phyloP scores from a whole-genome alignment of 2,797 vertebrate species.

The Pogoniulus pusillus region DNA sequence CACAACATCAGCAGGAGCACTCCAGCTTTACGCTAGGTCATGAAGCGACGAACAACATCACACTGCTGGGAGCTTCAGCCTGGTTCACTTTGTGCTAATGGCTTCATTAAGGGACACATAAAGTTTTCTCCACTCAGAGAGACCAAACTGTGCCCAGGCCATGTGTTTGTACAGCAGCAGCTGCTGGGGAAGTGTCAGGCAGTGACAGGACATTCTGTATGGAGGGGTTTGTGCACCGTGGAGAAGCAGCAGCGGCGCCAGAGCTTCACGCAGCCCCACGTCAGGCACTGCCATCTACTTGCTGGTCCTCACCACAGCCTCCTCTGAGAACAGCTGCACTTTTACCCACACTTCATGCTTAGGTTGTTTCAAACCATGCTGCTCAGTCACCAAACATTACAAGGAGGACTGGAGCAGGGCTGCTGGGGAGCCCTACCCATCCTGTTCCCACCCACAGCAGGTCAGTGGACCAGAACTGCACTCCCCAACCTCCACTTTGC shows the following conservation, averaged over 20 bases:
- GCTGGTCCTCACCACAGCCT: not conserved
- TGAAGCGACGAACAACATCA: not conserved
- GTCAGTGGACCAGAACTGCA: not conserved
- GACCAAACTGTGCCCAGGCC: not conserved
- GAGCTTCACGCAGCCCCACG: not conserved
- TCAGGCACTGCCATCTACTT: not conserved
- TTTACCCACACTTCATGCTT: not conserved
- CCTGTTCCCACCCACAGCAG: not conserved
- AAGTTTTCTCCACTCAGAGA: not conserved
- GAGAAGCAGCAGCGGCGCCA: not conserved
- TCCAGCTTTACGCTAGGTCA: not conserved
- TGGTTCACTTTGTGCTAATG: not conserved
- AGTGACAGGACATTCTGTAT: fast-evolving
- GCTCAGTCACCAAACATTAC: not conserved
- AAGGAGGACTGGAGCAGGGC: fast-evolving
- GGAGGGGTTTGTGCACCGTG: not conserved
- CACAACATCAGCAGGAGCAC: not conserved
- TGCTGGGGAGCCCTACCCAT: not conserved
- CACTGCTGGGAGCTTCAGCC: not conserved
- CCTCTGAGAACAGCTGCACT: not conserved
- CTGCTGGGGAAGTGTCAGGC: not conserved
- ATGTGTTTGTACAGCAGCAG: not conserved
- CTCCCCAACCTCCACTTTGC: no score
- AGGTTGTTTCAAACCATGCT: not conserved
- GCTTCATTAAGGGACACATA: not conserved